Evolutionary conservation across 2,113 vertebrate genomes (phyloP), one percentile per base, ranked within the genome.

Genomic region (Anoplopoma fimbria): DNA sequence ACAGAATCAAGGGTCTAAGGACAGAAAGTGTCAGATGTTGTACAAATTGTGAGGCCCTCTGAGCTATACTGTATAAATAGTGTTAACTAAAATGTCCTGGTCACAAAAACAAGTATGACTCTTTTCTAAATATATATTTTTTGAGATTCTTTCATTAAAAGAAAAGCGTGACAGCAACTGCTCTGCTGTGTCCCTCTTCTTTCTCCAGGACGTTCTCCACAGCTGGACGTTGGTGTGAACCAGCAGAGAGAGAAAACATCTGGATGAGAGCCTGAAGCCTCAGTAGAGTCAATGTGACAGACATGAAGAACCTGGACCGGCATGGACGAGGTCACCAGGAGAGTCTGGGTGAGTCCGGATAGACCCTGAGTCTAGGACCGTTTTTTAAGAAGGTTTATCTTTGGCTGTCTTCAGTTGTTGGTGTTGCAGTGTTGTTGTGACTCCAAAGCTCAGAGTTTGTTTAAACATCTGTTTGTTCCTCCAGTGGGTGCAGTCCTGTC

Each of bases 401-500:
- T n/a, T n/a, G n/a, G n/a, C n/a, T n/a, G n/a, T 27, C 53, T 57
- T 13, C 53, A 27, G 4, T 9, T 34, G 19, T 13, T 25, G 12
- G 4, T 34, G 14, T 12, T 57, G 4, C 31, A 5, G 21, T 15
- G 47, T 53, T 55, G 21, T 25, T 40, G 17, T 55, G 17, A 61
- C 13, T 27, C 27, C 55, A 21, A 49, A 49, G 47, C 19, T 21
- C 5, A 4, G 21, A 23, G 49, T 51, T 57, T 27, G 4, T 57
- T 34, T 4, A 38, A 40, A 25, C 38, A 38, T 29, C 21, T 69
- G 12, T 49, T 45, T 29, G 25, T 68, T 29, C 51, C 25, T 72
- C 8, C 81, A 87, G 82, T 40, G 55, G 80, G 40, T 31, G 78
- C 91, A 92, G 94, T 94, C 81, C 82, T 97, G 8, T 75, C 75